Evolutionary conservation across 2,888 invertebrate genomes (phyloP).

Genomic region (Isoperla grammatica): DNA sequence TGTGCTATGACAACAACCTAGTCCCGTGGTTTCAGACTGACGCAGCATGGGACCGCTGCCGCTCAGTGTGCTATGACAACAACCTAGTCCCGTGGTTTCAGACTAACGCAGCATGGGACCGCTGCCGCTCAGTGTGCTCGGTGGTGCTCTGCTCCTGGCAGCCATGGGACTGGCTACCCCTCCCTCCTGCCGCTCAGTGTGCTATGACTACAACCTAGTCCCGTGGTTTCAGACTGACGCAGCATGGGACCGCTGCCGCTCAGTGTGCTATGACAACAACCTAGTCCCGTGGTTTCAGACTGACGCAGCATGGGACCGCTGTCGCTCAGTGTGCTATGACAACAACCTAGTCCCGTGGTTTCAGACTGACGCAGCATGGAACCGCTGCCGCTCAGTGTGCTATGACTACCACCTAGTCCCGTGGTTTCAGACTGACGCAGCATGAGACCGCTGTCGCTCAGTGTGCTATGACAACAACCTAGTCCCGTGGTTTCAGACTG

Average conservation of each 20-base stretch:
- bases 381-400: slow-evolving; percentile 18
- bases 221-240: slow-evolving; percentile 24
- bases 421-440: slow-evolving; percentile 25
- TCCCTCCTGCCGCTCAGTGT: slow-evolving; percentile 46
- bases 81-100: slow-evolving; percentile 9
- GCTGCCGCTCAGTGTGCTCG: slow-evolving; percentile 21
- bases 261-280: slow-evolving; percentile 4
- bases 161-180: slow-evolving; percentile 16
- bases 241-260: slow-evolving; percentile 19
- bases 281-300: slow-evolving; percentile 17
- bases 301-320: slow-evolving; percentile 23
- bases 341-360: background rate
- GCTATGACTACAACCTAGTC: too few relatives aligned
- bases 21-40: slow-evolving; percentile 22
- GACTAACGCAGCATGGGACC: slow-evolving; percentile 23
- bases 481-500: slow-evolving; percentile 21
- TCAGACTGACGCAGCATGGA: slow-evolving; percentile 25
- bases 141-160: slow-evolving; percentile 15
- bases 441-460: slow-evolving; percentile 19
- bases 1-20: slow-evolving; percentile 1
- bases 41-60: slow-evolving; percentile 20
- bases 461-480: slow-evolving; percentile 2
- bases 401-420: background rate
- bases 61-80: slow-evolving; percentile 11
- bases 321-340: slow-evolving; percentile 14